These are phyloP conservation scores for Hirudo medicinalis DNA, from an alignment of 1,140 invertebrate species.

Conservation along the genomic window DNA sequence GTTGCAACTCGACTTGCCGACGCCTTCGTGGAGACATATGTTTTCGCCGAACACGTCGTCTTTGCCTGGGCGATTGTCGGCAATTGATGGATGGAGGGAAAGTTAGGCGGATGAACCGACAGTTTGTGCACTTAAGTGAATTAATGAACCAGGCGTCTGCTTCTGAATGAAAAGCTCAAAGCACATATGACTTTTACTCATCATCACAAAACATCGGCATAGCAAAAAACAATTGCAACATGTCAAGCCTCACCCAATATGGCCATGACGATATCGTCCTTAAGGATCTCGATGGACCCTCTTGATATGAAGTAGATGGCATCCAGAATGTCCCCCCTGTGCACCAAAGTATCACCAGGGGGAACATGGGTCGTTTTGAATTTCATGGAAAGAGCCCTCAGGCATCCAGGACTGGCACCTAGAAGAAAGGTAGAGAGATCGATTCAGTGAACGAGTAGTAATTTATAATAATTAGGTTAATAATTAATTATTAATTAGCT, in stretches of 20 bases:
- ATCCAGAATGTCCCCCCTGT: constrained; percentile 84
- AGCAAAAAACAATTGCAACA: too few species aligned
- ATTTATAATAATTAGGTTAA: neutral
- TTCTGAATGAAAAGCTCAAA: too few species aligned
- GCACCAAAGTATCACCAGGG: constrained; percentile 89
- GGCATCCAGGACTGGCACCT: constrained; percentile 71
- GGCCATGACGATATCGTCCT: constrained; percentile 90
- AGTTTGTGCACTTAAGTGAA: too few species aligned
- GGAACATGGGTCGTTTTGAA: constrained; percentile 83
- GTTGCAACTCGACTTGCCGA: constrained; percentile 91
- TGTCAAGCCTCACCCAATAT: constrained; percentile 62
- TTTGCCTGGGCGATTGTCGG: constrained; percentile 17
- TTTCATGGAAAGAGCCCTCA: constrained; percentile 54
- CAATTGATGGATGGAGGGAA: neutral
- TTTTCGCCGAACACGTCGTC: constrained; percentile 93
- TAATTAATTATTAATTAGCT: neutral
- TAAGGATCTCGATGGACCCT: constrained; percentile 92
- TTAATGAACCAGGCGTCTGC: too few species aligned
- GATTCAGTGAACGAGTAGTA: too few species aligned
- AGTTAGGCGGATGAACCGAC: too few species aligned
- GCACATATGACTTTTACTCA: too few species aligned
- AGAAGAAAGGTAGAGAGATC: neutral
- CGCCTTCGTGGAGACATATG: constrained; percentile 75
- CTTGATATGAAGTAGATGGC: constrained; percentile 58
- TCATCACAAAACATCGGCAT: too few species aligned